Evolutionary conservation across 2,888 invertebrate species (phyloP).

Genomic region (Clivina fossor): DNA sequence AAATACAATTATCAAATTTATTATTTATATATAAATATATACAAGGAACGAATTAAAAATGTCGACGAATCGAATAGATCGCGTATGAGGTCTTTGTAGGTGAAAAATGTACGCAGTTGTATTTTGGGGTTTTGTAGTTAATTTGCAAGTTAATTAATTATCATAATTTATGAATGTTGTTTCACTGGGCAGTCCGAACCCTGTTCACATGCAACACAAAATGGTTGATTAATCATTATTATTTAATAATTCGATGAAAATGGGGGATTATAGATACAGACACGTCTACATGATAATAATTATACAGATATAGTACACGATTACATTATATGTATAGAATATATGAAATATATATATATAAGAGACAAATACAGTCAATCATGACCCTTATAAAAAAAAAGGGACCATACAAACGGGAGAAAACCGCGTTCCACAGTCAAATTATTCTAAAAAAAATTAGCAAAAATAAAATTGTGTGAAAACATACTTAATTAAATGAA

Average conservation of each 20-base stretch:
- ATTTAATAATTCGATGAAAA: too few species aligned
- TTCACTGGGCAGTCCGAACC: conserved; percentile 34
- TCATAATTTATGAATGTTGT: conserved; percentile 11
- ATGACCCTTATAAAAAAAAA: conserved; percentile 17
- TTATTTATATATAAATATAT: conserved; percentile 9
- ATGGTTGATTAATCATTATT: conserved; percentile 16
- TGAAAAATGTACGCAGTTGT: conserved; percentile 24
- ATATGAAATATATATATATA: conserved; percentile 16
- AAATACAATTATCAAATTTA: background rate
- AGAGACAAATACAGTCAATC: conserved; percentile 28
- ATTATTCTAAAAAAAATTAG: conserved; percentile 29
- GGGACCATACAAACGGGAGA: conserved; percentile 29
- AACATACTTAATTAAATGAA: background rate
- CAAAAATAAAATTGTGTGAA: conserved; percentile 31
- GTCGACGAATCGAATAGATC: too few species aligned
- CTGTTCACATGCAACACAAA: conserved; percentile 32
- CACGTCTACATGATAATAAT: conserved; percentile 34
- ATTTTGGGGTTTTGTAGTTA: too few species aligned
- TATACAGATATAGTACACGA: conserved; percentile 34
- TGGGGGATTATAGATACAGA: conserved; percentile 28
- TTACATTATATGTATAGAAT: conserved; percentile 5
- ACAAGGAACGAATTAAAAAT: too few species aligned
- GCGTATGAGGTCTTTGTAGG: conserved; percentile 8
- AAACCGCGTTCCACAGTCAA: conserved; percentile 26
- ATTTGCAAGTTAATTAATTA: too few species aligned